Evolutionary conservation across 2,113 vertebrate species (phyloP).

Genomic region (Ammospiza nelsoni): DNA sequence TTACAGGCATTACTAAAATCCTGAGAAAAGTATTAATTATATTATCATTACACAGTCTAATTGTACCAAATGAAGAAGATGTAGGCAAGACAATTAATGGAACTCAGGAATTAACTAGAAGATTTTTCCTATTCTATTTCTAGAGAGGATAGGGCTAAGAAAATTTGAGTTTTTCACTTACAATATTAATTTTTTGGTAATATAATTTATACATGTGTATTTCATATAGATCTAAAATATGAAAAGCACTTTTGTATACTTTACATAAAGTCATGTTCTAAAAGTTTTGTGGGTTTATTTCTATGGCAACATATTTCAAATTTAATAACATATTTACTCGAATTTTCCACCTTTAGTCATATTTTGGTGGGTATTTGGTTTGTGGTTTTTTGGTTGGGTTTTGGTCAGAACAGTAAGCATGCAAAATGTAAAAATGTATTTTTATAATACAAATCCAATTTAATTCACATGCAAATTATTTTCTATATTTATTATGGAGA

Average conservation of each 20-base stretch:
- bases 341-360: background rate
- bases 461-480: background rate
- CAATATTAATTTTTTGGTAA: background rate
- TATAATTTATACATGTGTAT: background rate
- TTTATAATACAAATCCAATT: background rate
- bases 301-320: background rate
- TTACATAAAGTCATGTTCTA: background rate
- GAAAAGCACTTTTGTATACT: background rate
- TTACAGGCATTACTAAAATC: background rate
- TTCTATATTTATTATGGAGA: background rate
- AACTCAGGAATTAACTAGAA: background rate
- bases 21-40: background rate
- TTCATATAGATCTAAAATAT: background rate
- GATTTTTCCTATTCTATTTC: background rate
- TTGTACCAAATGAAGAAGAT: background rate
- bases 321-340: background rate
- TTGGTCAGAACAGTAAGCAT: background rate
- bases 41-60: background rate
- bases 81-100: background rate
- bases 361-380: rapidly evolving
- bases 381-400: background rate
- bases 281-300: background rate
- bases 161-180: background rate
- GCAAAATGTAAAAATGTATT: background rate
- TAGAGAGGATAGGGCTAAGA: background rate